These are phyloP conservation scores for Dysidea cf. avara DNA, from an alignment of 37 sponge, comb jelly and placozoan genomes.

Conservation along the genomic window DNA sequence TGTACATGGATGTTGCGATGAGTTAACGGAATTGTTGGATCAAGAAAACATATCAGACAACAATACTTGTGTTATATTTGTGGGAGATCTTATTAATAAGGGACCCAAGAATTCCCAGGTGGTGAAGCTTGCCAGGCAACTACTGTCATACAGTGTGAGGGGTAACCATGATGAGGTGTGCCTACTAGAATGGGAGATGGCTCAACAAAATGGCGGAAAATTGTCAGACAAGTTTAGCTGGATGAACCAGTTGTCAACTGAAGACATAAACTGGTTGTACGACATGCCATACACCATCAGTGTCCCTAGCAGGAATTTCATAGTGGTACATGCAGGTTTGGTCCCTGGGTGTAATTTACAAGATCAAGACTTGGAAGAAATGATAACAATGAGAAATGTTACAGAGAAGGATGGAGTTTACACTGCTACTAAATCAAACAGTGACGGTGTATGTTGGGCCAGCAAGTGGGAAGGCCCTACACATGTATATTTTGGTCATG, in stretches of 20 bases:
- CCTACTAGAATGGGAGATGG: constrained; percentile 47
- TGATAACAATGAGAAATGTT: constrained; percentile 65
- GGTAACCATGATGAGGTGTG: constrained; percentile 86
- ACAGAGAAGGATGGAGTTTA: not conserved
- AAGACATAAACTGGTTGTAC: constrained; percentile 63
- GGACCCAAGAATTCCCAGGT: constrained; percentile 75
- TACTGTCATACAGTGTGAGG: constrained; percentile 61
- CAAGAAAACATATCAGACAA: constrained; percentile 17
- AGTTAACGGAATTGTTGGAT: constrained; percentile 62
- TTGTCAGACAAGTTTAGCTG: constrained; percentile 50
- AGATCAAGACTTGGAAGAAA: constrained; percentile 31
- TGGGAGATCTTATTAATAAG: constrained; percentile 84
- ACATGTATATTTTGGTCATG: constrained; percentile 88
- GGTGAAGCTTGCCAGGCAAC: constrained; percentile 37
- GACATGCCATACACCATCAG: constrained; percentile 65
- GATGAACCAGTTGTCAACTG: constrained; percentile 56
- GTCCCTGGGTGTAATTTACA: constrained; percentile 53
- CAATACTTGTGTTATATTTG: constrained; percentile 54
- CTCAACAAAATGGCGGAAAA: not conserved
- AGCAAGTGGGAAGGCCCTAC: constrained; percentile 71
- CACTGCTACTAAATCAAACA: not conserved
- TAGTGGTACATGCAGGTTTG: constrained; percentile 79
- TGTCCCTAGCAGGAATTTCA: constrained; percentile 51
- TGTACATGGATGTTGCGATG: constrained; percentile 87
- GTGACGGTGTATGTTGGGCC: constrained; percentile 64